Base-by-base conservation (phyloP, 2,113 vertebrate genomes). In the Delphinapterus leucas region DNA sequence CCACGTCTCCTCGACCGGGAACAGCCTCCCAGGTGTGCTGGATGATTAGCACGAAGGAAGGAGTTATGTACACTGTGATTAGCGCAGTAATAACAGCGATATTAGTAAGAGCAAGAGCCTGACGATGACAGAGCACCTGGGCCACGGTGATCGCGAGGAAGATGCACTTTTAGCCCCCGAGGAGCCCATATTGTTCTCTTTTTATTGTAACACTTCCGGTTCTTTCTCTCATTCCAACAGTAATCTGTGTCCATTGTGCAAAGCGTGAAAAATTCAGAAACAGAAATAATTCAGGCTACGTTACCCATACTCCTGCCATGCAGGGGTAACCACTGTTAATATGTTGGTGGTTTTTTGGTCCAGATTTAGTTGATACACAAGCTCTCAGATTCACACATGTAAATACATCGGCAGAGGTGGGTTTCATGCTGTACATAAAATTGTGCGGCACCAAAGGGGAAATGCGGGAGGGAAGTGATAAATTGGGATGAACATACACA, bases 21-120 rank as follows among this genome's bases (percentile, higher is more conserved):
- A 71, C 97, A 80, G 96, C 26, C 71, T 96, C 90, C 92, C 98
- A 98, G 97, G 97, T 97, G 98, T 84, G 91, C 96, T 0, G 26
- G 92, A 14, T 86, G 96, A 94, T 96, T 88, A 94, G 93, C 6
- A 1, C 36, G 25, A 81, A 96, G 95, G 95, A 96, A 98, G 95
- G 90, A 94, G 93, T 26, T 60, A 7, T 71, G 65, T 33, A 61
- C 65, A 33, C 94, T 63, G 84, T 92, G 89, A 96, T 96, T 96
- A 96, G 92, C 67, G 6, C 20, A 0, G 95, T 81, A 88, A 65
- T 95, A 95, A 98, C 91, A 81, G 90, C 41, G 81, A 82, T 73
- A 87, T n/a, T 60, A 47, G 41, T 7, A 82, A 71, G 1, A 28
- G 63, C 38, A 14, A 77, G 80, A 65, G 63, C 58, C 10, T 0